Evolutionary conservation across 2,888 invertebrate species (phyloP).

Genomic region (Drosophila robusta): DNA sequence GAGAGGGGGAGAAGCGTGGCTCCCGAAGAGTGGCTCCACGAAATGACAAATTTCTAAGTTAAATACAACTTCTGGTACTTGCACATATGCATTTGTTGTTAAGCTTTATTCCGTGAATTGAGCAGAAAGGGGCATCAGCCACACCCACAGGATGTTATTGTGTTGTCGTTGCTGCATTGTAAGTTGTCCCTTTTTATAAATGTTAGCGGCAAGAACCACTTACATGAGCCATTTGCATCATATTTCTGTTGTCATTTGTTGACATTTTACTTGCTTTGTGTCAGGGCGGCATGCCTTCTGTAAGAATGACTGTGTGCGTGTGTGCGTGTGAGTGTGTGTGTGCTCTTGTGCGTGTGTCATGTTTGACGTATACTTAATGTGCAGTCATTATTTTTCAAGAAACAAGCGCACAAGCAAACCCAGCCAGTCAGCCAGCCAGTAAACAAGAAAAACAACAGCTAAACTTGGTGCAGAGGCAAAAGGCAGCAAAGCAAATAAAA

Average conservation of each 20-base stretch:
- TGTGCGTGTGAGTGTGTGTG: constrained; percentile 25
- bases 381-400: constrained; percentile 78
- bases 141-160: constrained; percentile 11
- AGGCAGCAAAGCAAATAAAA: constrained; percentile 65
- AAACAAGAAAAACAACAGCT: constrained; percentile 42
- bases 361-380: constrained; percentile 75
- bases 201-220: constrained; percentile 78
- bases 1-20: not conserved
- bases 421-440: constrained; percentile 21
- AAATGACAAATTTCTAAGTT: constrained; percentile 63
- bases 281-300: constrained; percentile 20
- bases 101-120: constrained; percentile 22
- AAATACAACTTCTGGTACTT: constrained; percentile 43
- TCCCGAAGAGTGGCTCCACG: not conserved
- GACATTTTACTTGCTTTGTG: constrained; percentile 77
- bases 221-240: constrained; percentile 83
- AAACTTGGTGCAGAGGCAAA: constrained; percentile 44
- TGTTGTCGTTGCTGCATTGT: constrained; percentile 58
- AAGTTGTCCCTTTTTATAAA: constrained; percentile 65
- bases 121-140: constrained; percentile 2
- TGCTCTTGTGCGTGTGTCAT: constrained; percentile 37
- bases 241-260: constrained; percentile 83
- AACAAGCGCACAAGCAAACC: constrained; percentile 67
- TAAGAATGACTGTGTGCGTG: constrained; percentile 23
- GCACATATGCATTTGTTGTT: constrained; percentile 18